A percentile compares a stretch with the other conserved stretches of the same genome.
phyloP scores from a whole-genome alignment of 2,113 vertebrate species.

The Antigone vipio region DNA sequence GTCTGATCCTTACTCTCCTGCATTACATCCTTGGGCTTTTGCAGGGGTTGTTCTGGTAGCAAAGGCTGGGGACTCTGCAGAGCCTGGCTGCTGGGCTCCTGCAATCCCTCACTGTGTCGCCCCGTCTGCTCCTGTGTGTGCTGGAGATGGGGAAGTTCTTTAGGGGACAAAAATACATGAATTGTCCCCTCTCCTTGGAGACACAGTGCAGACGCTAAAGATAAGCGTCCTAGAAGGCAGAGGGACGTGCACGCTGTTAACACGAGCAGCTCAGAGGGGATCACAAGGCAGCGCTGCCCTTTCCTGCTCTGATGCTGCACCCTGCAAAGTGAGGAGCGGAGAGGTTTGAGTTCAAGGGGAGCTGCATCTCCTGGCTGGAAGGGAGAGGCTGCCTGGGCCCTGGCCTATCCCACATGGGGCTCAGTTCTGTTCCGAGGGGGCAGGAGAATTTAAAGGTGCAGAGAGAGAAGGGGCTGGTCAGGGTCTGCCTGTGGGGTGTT shows the following conservation, averaged over 20 bases:
- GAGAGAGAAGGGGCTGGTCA: background rate
- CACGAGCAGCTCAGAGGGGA: rapidly evolving
- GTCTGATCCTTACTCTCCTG: background rate
- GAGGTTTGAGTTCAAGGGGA: background rate
- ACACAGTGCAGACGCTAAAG: background rate
- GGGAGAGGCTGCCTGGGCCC: background rate
- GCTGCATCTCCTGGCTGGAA: background rate
- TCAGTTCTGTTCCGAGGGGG: background rate
- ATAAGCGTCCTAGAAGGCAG: background rate
- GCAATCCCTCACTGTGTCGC: rapidly evolving
- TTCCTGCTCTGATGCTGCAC: background rate
- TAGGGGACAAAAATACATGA: background rate
- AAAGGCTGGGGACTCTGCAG: background rate
- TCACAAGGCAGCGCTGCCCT: background rate
- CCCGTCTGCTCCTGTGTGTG: background rate
- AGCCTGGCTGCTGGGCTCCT: background rate
- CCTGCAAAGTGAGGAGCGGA: background rate
- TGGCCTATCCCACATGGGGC: background rate
- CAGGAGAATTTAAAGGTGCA: background rate
- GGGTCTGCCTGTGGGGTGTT: background rate
- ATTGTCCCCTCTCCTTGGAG: background rate
- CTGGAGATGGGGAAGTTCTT: background rate
- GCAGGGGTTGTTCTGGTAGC: background rate
- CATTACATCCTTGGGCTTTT: background rate
- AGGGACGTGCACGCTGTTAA: background rate